These are phyloP conservation scores for Hemicordylus capensis DNA, from an alignment of 2,113 vertebrate species.

Conservation along the genomic window DNA sequence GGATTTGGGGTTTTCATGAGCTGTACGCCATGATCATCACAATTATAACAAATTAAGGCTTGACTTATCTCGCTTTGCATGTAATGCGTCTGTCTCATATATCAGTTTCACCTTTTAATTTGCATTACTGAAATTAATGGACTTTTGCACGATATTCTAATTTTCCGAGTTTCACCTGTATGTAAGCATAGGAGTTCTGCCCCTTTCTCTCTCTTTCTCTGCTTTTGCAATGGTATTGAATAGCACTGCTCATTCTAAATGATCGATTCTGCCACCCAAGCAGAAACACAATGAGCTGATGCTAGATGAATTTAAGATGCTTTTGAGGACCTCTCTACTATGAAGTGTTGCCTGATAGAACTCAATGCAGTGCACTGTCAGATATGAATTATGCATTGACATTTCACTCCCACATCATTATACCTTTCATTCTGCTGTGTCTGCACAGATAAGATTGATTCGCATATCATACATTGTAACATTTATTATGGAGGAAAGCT, in stretches of 20 bases:
- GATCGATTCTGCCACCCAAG: constrained; percentile 67
- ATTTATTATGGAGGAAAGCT: constrained; percentile 44
- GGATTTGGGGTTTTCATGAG: too few relatives aligned
- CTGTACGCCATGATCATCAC: too few relatives aligned
- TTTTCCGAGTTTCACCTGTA: too few relatives aligned
- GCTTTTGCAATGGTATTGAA: constrained; percentile 33
- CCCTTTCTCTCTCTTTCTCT: constrained; percentile 27
- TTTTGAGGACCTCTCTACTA: constrained; percentile 54
- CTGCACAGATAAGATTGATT: constrained; percentile 63
- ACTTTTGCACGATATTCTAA: too few relatives aligned
- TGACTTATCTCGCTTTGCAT: too few relatives aligned
- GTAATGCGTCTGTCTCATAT: too few relatives aligned
- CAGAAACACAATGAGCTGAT: constrained; percentile 69
- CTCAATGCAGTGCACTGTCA: constrained; percentile 49
- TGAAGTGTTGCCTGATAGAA: constrained; percentile 44
- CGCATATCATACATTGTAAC: constrained; percentile 44
- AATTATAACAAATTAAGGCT: too few relatives aligned
- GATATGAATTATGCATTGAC: constrained; percentile 71
- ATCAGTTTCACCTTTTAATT: too few relatives aligned
- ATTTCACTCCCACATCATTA: constrained; percentile 67
- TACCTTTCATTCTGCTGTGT: constrained; percentile 68
- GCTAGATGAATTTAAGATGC: constrained; percentile 59
- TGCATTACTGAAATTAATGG: too few relatives aligned
- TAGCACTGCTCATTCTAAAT: constrained; percentile 49
- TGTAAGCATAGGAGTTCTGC: constrained; percentile 14